Evolutionary conservation across 1,140 invertebrate species (phyloP).

Genomic region (Magallana ariakensis): DNA sequence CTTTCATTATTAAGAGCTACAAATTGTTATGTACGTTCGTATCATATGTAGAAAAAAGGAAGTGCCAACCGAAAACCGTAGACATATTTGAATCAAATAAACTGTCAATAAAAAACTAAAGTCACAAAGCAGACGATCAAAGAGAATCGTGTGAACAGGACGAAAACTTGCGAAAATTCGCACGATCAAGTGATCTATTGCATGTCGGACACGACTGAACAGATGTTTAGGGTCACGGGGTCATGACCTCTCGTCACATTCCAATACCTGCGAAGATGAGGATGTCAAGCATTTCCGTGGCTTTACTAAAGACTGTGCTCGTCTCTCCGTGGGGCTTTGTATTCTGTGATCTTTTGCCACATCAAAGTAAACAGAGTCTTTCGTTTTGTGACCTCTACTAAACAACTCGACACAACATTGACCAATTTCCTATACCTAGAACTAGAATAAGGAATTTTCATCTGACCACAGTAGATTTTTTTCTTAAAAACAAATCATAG

Average conservation of each 20-base stretch:
- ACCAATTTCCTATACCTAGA: background rate
- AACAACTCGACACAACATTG: background rate
- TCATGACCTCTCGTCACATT: constrained; percentile 28
- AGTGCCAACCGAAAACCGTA: too few species aligned
- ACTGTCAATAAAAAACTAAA: background rate
- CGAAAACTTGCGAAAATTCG: background rate
- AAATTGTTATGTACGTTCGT: too few species aligned
- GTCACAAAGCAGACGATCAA: background rate
- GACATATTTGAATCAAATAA: background rate
- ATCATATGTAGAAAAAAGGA: too few species aligned
- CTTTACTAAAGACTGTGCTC: constrained; percentile 15
- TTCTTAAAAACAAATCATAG: too few species aligned
- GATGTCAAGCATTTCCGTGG: constrained; percentile 32
- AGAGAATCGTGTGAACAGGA: background rate
- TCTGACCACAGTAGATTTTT: too few species aligned
- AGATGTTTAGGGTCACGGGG: background rate
- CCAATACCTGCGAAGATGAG: constrained; percentile 11
- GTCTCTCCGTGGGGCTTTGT: background rate
- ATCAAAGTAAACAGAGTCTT: constrained; percentile 7
- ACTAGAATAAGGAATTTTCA: too few species aligned
- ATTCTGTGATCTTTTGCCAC: constrained; percentile 27
- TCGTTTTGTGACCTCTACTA: background rate
- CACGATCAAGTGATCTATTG: constrained; percentile 12
- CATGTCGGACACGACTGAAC: background rate
- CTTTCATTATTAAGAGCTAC: too few species aligned